phyloP scores from a whole-genome alignment of 2,888 invertebrate species.

The Parnassius smintheus region DNA sequence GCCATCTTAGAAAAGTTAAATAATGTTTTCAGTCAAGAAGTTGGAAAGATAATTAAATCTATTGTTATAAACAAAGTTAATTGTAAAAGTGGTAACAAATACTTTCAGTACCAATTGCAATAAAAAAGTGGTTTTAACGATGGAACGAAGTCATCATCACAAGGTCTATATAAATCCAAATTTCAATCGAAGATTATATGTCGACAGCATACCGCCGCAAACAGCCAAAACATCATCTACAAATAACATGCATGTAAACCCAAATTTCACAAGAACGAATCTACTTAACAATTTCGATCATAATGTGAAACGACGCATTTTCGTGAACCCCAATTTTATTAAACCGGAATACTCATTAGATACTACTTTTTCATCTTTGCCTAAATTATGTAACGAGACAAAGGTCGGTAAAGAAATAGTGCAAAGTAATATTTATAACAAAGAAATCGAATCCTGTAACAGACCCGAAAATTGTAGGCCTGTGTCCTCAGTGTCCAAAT shows the following conservation, averaged over 20 bases:
- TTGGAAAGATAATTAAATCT: constrained; percentile 57
- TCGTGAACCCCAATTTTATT: constrained; percentile 75
- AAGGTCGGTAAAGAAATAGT: background rate
- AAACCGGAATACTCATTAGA: constrained; percentile 28
- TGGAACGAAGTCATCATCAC: constrained; percentile 38
- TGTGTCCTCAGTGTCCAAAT: constrained; percentile 26
- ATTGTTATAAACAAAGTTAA: constrained; percentile 78
- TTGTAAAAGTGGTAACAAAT: constrained; percentile 89
- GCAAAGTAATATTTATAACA: background rate
- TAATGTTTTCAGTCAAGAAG: constrained; percentile 52
- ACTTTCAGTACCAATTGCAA: constrained; percentile 77
- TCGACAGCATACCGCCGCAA: constrained; percentile 8
- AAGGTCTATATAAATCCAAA: constrained; percentile 72
- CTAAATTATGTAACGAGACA: background rate
- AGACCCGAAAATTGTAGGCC: constrained; percentile 3
- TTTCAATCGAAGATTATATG: constrained; percentile 48
- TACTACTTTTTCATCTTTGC: background rate
- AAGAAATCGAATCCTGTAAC: constrained; percentile 5
- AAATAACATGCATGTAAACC: constrained; percentile 56
- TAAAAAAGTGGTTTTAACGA: constrained; percentile 37
- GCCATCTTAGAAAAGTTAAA: constrained; percentile 75
- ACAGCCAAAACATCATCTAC: constrained; percentile 19
- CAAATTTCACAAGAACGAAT: constrained; percentile 47
- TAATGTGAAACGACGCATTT: constrained; percentile 53
- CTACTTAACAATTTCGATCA: constrained; percentile 29